Evolutionary conservation across 1,140 invertebrate species (phyloP).

Genomic region (Muscidifurax raptorellus): DNA sequence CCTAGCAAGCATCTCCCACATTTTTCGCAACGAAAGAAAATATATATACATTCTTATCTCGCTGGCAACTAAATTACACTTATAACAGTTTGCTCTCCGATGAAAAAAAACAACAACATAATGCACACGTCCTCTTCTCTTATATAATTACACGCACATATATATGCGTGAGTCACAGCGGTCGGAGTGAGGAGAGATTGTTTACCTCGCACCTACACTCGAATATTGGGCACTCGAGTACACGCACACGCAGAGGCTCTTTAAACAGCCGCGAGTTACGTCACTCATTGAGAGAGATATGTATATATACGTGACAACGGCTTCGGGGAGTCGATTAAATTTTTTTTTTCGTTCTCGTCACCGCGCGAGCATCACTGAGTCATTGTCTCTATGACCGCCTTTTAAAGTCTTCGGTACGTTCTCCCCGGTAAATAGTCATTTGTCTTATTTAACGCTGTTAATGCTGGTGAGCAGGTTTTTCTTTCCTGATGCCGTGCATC

Average conservation of each 20-base stretch:
- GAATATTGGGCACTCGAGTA: background rate
- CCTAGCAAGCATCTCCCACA: no score
- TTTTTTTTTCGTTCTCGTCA: slow-evolving; percentile 13
- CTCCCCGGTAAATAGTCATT: slow-evolving; percentile 43
- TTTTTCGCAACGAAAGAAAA: no score
- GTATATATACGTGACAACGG: slow-evolving; percentile 22
- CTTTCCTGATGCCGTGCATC: no score
- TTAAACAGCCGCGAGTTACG: slow-evolving; percentile 40
- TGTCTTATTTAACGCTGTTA: slow-evolving; percentile 47
- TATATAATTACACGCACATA: background rate
- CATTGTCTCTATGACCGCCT: slow-evolving; percentile 44
- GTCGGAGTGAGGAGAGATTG: background rate
- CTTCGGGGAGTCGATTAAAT: slow-evolving; percentile 41
- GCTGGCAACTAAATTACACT: no score
- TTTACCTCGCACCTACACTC: background rate
- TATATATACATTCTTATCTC: no score
- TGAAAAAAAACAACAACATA: no score
- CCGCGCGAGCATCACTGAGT: slow-evolving; percentile 28
- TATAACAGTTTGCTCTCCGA: no score
- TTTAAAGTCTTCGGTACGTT: slow-evolving; percentile 29
- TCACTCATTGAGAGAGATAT: slow-evolving; percentile 49
- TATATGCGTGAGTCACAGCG: background rate
- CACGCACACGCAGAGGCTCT: background rate
- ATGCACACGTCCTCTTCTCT: background rate
- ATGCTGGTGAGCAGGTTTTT: background rate